Conservation (phyloP, 2,797 vertebrate genomes). For the Rhynchotus rufescens region DNA sequence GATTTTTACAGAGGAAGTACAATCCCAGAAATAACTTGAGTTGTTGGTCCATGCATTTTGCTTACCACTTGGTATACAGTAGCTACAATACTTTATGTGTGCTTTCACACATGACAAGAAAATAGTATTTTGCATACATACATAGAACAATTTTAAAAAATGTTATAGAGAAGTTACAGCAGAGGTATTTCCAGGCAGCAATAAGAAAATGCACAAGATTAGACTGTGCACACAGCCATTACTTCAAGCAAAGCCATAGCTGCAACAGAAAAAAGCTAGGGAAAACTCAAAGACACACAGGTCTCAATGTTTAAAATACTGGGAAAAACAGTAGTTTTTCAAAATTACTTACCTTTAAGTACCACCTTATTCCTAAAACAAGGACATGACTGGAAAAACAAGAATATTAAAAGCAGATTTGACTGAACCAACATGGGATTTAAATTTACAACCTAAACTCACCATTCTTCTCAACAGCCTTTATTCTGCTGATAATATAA, state of each 20-base stretch:
- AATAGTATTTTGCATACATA: neutral
- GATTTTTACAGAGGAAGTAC: neutral
- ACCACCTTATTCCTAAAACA: conserved; percentile 53
- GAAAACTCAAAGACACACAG: conserved; percentile 47
- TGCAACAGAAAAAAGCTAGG: conserved; percentile 48
- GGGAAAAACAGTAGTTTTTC: conserved; percentile 46
- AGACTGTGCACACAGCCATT: conserved; percentile 50
- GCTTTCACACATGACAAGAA: neutral
- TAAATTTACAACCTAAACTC: conserved; percentile 85
- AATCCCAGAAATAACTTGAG: neutral
- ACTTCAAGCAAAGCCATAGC: conserved; percentile 58
- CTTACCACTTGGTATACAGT: neutral
- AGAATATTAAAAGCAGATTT: conserved; percentile 55
- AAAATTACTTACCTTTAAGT: conserved; percentile 60
- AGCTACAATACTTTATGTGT: neutral
- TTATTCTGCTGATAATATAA: conserved; percentile 89
- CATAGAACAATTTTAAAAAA: neutral
- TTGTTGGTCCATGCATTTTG: neutral
- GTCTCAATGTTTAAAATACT: conserved; percentile 40
- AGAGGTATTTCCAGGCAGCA: conserved; percentile 42
- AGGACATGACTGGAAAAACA: conserved; percentile 51
- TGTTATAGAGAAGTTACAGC: conserved; percentile 51
- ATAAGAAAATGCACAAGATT: conserved; percentile 36
- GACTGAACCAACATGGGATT: conserved; percentile 51
- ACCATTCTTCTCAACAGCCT: conserved; percentile 90